Conservation (phyloP, 1,140 invertebrate species). For the Hyles euphorbiae region DNA sequence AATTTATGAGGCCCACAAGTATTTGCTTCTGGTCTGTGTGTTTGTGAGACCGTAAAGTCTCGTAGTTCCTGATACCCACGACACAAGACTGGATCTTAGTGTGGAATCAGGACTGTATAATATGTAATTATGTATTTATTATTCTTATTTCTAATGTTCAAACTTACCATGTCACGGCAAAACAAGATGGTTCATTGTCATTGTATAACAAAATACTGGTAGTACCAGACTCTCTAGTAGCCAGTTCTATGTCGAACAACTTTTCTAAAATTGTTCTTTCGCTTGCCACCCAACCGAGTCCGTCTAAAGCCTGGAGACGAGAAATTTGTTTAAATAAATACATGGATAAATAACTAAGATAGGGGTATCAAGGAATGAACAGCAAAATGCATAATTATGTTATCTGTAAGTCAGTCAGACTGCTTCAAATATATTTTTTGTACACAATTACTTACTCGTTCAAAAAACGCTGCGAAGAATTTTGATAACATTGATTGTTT, state of each 20-base stretch:
- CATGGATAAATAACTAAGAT: neutral
- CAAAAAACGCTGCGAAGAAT: constrained; percentile 61
- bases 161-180: constrained; percentile 51
- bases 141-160: no score
- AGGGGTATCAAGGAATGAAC: no score
- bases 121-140: no score
- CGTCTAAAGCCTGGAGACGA: constrained; percentile 51
- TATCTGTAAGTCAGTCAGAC: no score
- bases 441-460: constrained; percentile 59
- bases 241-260: constrained; percentile 49
- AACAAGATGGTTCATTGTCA: constrained; percentile 45
- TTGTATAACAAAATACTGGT: constrained; percentile 58
- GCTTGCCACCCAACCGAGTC: constrained; percentile 59
- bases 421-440: no score
- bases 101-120: no score
- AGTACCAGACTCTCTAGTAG: constrained; percentile 45
- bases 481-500: constrained; percentile 40
- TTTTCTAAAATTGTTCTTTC: constrained; percentile 50
- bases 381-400: no score
- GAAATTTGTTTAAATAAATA: constrained; percentile 5
- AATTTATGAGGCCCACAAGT: no score
- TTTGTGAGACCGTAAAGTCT: no score
- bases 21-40: no score
- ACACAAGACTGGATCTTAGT: no score
- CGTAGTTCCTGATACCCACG: no score